Evolutionary conservation across 2,113 vertebrate genomes (phyloP).

Genomic region (Embiotoca jacksoni): DNA sequence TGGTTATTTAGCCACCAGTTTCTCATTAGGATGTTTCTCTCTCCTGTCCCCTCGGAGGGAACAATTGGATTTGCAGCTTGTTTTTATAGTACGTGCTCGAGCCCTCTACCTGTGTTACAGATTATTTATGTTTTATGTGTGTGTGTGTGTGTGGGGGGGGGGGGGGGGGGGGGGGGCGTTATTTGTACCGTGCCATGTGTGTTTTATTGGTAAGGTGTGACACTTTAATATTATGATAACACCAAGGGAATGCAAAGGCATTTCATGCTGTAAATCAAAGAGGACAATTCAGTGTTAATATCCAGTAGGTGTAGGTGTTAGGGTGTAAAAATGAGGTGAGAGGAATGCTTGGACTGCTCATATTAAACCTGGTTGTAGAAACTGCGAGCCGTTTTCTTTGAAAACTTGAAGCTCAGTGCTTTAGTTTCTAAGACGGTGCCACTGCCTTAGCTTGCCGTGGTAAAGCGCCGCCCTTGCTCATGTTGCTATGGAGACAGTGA

Average conservation of each 20-base stretch:
- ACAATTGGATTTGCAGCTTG: constrained; percentile 70
- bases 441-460: neutral
- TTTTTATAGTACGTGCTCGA: constrained; percentile 41
- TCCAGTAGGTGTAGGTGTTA: constrained; percentile 37
- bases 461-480: neutral
- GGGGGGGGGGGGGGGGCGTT: neutral
- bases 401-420: neutral
- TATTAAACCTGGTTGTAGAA: constrained; percentile 16
- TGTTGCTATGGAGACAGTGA: constrained; percentile 23
- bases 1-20: constrained; percentile 73
- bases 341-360: constrained; percentile 3
- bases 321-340: constrained; percentile 29
- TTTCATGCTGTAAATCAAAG: constrained; percentile 43
- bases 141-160: neutral
- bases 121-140: constrained; percentile 33
- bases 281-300: constrained; percentile 27
- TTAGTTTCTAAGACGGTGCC: neutral
- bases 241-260: constrained; percentile 22
- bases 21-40: constrained; percentile 68
- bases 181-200: constrained; percentile 26
- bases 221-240: constrained; percentile 52
- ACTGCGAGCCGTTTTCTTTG: neutral
- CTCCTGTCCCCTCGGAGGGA: constrained; percentile 45
- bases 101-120: constrained; percentile 6
- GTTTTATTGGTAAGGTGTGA: constrained; percentile 48